Conservation (phyloP, 2,113 vertebrate genomes). For the Gallinago undulata region DNA sequence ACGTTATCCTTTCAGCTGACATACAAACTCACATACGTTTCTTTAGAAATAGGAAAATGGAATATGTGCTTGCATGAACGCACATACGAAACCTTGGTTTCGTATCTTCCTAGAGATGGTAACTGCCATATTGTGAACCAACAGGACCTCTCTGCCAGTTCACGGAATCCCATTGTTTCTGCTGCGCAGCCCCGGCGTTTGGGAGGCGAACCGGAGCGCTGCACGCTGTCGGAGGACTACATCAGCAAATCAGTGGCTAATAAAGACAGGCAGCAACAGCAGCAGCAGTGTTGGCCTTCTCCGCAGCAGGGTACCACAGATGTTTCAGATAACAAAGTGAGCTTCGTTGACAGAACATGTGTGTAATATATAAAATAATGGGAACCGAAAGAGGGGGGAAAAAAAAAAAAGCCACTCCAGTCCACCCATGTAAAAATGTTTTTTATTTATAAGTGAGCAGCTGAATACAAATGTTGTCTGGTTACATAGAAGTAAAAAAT, state of each 20-base stretch:
- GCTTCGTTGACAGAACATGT: constrained; percentile 66
- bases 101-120: fast-evolving
- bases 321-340: constrained; percentile 72
- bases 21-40: not conserved
- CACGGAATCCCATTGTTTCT: not conserved
- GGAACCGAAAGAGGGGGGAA: not conserved
- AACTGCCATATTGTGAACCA: not conserved
- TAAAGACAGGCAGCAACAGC: constrained; percentile 68
- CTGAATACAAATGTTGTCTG: constrained; percentile 51
- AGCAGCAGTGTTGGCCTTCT: constrained; percentile 61
- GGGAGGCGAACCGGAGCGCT: not conserved
- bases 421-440: constrained; percentile 47
- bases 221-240: not conserved
- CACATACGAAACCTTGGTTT: not conserved
- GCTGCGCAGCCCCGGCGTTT: not conserved
- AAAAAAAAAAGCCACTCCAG: not conserved
- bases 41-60: not conserved
- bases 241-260: constrained; percentile 43
- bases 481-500: not conserved
- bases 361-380: constrained; percentile 70
- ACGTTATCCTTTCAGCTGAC: not conserved
- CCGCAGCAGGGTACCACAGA: constrained; percentile 70
- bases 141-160: not conserved
- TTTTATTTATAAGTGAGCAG: constrained; percentile 54
- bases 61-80: not conserved